Evolutionary conservation across 1,140 invertebrate species (phyloP), one percentile per base, ranked within the genome.

Genomic region (Lepidostoma basale): DNA sequence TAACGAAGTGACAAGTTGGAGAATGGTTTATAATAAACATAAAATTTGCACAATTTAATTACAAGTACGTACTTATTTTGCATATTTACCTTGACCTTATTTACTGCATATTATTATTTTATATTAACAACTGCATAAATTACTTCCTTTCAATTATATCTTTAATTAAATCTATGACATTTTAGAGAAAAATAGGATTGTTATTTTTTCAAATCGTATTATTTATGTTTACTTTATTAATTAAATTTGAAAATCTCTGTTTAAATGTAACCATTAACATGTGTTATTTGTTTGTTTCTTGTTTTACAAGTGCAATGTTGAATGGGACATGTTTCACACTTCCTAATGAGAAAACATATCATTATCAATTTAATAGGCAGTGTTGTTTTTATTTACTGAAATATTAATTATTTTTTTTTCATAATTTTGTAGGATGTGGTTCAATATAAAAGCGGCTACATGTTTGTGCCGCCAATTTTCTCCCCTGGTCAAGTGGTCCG

Each of bases 401-500:
- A 47, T 23, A 14, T 20, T 47, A 16, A 9, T 20, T 25, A 54
- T 23, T 12, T 54, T 28, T 12, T 14, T 20, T 30, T 33, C 8
- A 23, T 30, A 30, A 23, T 67, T 68, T 26, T 54, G n/a, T n/a
- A 65, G 40, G n/a, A 72, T 72, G 70, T 72, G 70, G 70, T 65
- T 49, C 22, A 72, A 68, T 33, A 18, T 65, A 16, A 71, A 71
- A 28, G 30, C 40, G 23, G 40, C 66, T 16, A 44, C 60, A 10
- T 72, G 70, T 36, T 22, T 68, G 3, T 72, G 65, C 33, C 66
- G 70, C n/a, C 66, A 72, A 42, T 14, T 68, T 30, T 45, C 49
- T 62, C 60, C 66, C 10, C 33, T 54, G 12, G 36, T 62, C 14
- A 54, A 42, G 25, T 65, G 54, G 52, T 25, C 65, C 25, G 66